Percentiles rank a stretch among this genome's conserved stretches.
phyloP scores from a whole-genome alignment of 2,797 vertebrate genomes.

The Aplochiton taeniatus region DNA sequence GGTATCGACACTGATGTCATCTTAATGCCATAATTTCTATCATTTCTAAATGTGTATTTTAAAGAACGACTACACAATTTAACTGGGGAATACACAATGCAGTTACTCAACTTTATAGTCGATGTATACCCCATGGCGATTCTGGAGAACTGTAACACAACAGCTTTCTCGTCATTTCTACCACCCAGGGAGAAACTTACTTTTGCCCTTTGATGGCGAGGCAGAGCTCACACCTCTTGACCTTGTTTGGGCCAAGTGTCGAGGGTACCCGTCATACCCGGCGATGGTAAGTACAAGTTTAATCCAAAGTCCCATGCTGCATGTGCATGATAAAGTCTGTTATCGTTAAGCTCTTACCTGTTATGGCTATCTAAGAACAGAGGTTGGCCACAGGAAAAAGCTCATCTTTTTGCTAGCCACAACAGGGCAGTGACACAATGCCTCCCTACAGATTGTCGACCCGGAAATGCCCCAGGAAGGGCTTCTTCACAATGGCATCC shows the following conservation, averaged over 20 bases:
- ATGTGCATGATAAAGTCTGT: slow-evolving; percentile 2
- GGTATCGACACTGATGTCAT: neutral
- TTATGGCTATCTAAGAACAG: too few relatives aligned
- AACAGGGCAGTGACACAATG: neutral
- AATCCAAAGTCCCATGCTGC: slow-evolving; percentile 1
- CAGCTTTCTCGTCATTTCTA: slow-evolving; percentile 26
- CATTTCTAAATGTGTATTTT: too few relatives aligned
- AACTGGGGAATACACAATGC: too few relatives aligned
- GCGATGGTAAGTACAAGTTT: slow-evolving; percentile 86
- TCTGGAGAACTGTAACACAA: neutral
- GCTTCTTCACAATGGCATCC: slow-evolving; percentile 95
- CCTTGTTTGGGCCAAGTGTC: slow-evolving; percentile 98
- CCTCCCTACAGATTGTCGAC: slow-evolving; percentile 86
- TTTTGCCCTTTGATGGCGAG: slow-evolving; percentile 84
- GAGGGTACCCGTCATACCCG: slow-evolving; percentile 97
- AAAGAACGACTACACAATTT: too few relatives aligned
- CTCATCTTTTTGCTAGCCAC: too few relatives aligned
- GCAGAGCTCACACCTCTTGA: slow-evolving; percentile 89
- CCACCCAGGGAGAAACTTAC: slow-evolving; percentile 81
- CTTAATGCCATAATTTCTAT: too few relatives aligned
- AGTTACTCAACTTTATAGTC: too few relatives aligned
- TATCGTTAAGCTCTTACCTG: neutral
- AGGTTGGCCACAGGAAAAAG: too few relatives aligned
- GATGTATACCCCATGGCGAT: too few relatives aligned
- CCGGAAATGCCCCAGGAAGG: slow-evolving; percentile 96